Evolutionary conservation across 1,140 invertebrate genomes (phyloP).

Genomic region (Drosophila triauraria): DNA sequence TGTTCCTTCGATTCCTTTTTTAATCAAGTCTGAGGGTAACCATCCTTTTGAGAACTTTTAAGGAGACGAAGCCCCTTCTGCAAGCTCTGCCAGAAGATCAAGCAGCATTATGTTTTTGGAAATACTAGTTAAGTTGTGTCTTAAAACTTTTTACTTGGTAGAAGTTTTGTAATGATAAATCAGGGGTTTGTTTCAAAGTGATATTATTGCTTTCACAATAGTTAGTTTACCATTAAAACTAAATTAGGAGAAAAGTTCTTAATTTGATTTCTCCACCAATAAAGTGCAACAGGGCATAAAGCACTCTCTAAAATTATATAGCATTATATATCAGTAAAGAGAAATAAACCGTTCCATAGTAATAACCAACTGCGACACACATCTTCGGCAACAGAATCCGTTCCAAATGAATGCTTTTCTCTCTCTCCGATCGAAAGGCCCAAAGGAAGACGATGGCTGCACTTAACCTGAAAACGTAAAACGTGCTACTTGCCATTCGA

Average conservation of each 20-base stretch:
- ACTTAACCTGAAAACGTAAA: conserved; percentile 68
- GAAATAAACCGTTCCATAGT: conserved; percentile 37
- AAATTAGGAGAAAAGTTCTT: not conserved
- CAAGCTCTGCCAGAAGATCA: too few species aligned
- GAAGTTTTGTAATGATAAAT: not conserved
- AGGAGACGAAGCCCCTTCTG: too few species aligned
- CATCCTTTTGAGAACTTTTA: too few species aligned
- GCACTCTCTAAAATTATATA: conserved; percentile 20
- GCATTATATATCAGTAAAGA: conserved; percentile 39
- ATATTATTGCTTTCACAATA: not conserved
- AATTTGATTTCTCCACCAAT: conserved; percentile 20
- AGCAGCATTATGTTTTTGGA: too few species aligned
- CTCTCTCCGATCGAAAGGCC: conserved; percentile 14
- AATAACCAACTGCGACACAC: conserved; percentile 54
- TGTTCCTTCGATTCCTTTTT: too few species aligned
- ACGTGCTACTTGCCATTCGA: conserved; percentile 27
- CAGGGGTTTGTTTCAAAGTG: not conserved
- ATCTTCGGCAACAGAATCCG: conserved; percentile 42
- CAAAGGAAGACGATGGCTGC: conserved; percentile 25
- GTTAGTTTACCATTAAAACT: not conserved
- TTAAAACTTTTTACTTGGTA: too few species aligned
- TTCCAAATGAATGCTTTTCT: conserved; percentile 55
- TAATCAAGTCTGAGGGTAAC: too few species aligned
- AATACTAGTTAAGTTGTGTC: too few species aligned
- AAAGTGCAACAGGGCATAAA: conserved; percentile 51